Base-by-base conservation (phyloP, 1,140 invertebrate species). In the Formica exsecta region DNA sequence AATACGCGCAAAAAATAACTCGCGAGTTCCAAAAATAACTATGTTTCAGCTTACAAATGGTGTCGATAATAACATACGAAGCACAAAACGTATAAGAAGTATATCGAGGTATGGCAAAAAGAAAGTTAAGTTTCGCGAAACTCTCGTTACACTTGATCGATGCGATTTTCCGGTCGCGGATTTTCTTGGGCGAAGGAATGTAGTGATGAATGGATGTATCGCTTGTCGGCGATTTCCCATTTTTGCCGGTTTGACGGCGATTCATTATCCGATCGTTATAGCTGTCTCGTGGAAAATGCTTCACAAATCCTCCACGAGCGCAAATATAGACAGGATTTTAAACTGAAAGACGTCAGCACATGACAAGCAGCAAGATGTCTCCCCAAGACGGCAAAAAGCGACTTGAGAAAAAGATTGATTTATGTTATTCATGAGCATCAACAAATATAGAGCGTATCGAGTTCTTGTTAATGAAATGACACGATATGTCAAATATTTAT, bases 231-330 rank as follows among this genome's bases (percentile, higher is more conserved):
- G 65, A 62, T 68, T 65, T 70, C 5, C 32, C 51, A 5, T 29
- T 13, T n/a, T 36, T 41, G 13, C 19, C 59, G 7, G 5, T 48
- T 36, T 51, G 68, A 62, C 29, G 54, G 36, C 41, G 22, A 54
- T 41, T 66, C n/a, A 54, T 84, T 87, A 85, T 84, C 41, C 62
- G 48, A 4, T 29, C 44, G 38, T 71, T 85, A 66, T 32, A 65
- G 0, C 16, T 32, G 74, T 61, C 74, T 22, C 22, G 5, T 29
- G 71, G 19, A 57, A 85, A 87, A 48, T 9, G 11, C 68, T 85
- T 25, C 25, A 62, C 68, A 80, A 89, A 89, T 65, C 80, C 3
- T 13, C 16, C 9, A 41, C 54, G 59, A 51, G 65, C 61, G 68
- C 41, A 54, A 76, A 76, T 41, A 61, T 57, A 19, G 13, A 16